Percentiles rank a stretch among this genome's conserved stretches.
Evolutionary conservation across 2,113 vertebrate species (phyloP).

Genomic region (Pachyramphus minor): DNA sequence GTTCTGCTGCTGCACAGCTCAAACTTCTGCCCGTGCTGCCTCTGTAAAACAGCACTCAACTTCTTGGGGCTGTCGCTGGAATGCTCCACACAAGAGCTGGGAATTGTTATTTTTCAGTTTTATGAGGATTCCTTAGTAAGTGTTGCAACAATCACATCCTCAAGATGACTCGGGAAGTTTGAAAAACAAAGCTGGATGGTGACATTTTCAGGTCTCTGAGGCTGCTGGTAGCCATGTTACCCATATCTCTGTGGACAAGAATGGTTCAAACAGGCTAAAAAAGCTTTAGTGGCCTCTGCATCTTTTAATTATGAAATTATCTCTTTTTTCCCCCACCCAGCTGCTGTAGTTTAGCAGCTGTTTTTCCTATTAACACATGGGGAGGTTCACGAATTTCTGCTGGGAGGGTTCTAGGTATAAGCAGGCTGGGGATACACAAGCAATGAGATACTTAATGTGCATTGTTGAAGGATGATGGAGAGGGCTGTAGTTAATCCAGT

Average conservation of each 20-base stretch:
- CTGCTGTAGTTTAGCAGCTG: background rate
- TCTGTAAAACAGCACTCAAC: background rate
- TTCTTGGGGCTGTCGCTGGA: background rate
- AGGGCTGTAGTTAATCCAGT: background rate
- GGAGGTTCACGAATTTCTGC: background rate
- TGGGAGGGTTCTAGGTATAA: background rate
- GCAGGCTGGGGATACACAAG: background rate
- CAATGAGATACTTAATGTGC: background rate
- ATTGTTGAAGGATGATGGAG: background rate
- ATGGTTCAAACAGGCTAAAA: background rate
- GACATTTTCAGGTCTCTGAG: background rate
- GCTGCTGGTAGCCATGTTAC: background rate
- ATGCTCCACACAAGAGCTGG: background rate
- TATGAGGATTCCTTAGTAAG: background rate
- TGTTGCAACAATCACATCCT: background rate
- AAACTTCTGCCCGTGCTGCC: background rate
- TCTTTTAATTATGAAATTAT: background rate
- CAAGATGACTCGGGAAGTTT: background rate
- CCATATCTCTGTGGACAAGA: background rate
- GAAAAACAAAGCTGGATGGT: background rate
- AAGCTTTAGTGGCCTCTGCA: background rate
- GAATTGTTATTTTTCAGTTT: background rate
- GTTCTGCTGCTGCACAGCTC: background rate
- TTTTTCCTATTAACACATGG: background rate
- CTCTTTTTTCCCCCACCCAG: rapidly evolving